Conservation (phyloP, 2,888 invertebrate genomes). For the Chrysodeixis includens region DNA sequence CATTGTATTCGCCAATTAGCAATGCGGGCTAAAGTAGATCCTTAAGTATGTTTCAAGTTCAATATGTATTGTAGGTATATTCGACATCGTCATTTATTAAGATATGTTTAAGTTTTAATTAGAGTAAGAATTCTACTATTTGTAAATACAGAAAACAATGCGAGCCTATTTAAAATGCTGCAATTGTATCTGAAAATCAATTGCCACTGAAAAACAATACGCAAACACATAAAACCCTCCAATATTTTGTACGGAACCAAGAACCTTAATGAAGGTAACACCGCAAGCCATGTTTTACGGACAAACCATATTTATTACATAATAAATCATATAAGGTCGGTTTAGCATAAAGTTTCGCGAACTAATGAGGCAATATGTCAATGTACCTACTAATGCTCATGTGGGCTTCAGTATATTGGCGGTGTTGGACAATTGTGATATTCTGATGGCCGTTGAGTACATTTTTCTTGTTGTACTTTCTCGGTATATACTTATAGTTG, state of each 20-base stretch:
- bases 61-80: too few species aligned
- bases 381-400: conserved; percentile 19
- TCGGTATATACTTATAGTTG: conserved; percentile 13
- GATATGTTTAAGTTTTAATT: too few species aligned
- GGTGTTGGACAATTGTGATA: not conserved
- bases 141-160: too few species aligned
- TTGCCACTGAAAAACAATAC: too few species aligned
- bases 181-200: too few species aligned
- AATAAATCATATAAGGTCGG: conserved; percentile 43
- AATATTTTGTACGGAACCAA: not conserved
- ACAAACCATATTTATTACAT: conserved; percentile 42
- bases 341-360: conserved; percentile 45
- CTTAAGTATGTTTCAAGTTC: too few species aligned
- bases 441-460: conserved; percentile 40
- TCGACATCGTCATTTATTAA: too few species aligned
- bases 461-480: conserved; percentile 46
- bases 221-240: too few species aligned
- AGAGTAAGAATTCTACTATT: too few species aligned
- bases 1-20: not conserved
- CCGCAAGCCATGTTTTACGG: conserved; percentile 16
- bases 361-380: conserved; percentile 56
- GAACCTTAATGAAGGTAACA: not conserved
- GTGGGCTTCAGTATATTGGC: conserved; percentile 53
- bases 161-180: too few species aligned
- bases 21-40: too few species aligned